phyloP scores from a whole-genome alignment of 2,113 vertebrate species.

The Labrus mixtus region DNA sequence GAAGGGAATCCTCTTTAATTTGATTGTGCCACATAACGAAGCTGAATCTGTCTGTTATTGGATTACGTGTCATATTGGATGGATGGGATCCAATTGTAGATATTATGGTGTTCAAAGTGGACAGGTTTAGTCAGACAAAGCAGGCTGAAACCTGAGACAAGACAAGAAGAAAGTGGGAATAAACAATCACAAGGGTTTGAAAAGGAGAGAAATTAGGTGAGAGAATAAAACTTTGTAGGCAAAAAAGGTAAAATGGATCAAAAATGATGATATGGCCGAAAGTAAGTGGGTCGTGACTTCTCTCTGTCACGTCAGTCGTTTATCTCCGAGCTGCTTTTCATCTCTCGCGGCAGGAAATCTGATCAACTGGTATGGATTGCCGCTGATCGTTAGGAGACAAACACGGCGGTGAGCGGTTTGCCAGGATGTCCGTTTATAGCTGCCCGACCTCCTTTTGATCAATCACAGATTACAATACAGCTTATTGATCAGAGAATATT shows the following conservation, averaged over 20 bases:
- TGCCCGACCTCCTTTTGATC: conserved; percentile 58
- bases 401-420: conserved; percentile 44
- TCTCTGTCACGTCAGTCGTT: background rate
- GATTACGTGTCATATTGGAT: conserved; percentile 74
- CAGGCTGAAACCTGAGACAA: background rate
- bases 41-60: conserved; percentile 67
- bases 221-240: background rate
- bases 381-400: conserved; percentile 51
- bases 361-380: conserved; percentile 36
- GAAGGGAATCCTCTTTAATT: conserved; percentile 68
- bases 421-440: conserved; percentile 53
- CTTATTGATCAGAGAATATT: conserved; percentile 59
- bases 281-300: background rate
- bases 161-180: background rate
- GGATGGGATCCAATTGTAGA: conserved; percentile 72
- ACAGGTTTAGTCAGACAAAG: conserved; percentile 45
- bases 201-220: background rate
- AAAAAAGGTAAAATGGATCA: background rate
- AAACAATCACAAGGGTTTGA: background rate
- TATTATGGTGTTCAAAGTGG: conserved; percentile 62
- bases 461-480: conserved; percentile 64
- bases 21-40: conserved; percentile 68
- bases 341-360: conserved; percentile 46
- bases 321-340: background rate
- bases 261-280: background rate